Base-by-base conservation (phyloP, 2,888 invertebrate species). In the Spodoptera exigua region DNA sequence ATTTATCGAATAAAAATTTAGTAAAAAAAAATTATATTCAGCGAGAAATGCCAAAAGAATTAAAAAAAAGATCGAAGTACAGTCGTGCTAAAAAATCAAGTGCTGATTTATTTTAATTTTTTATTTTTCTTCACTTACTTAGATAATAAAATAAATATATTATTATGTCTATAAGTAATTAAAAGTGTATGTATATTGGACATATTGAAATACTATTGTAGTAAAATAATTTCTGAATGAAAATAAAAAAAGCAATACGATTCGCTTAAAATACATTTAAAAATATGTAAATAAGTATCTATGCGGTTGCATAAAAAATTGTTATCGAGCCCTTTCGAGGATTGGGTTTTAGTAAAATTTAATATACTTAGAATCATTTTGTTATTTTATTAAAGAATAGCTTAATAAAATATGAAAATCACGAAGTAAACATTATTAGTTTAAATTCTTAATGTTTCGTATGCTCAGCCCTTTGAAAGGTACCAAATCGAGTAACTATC, bases 191-290 rank as follows among this genome's bases (percentile, higher is more conserved):
- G 77, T 80, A 81, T 73, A 70, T 72, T 79, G 69, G 76, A 77
- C 61, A 78, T 69, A 76, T 52, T 65, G 65, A 70, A 66, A 61
- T 72, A 70, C 71, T 53, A 48, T 61, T 60, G 63, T 76, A 74
- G 59, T 53, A 49, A 53, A 67, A 57, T 51, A 7, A 59, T 61
- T 75, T 62, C 63, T 67, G 63, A 56, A 54, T 61, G 64, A 73
- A 65, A 40, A 63, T 78, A 10, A 76, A 74, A 78, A 80, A 88
- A 92, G 90, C 90, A 91, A 91, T 91, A 92, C 81, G 59, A 83
- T 82, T 88, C 87, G 92, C 92, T 91, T 90, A n/a, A n/a, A n/a
- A 84, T 43, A 77, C 60, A 80, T 84, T 76, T 68, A 60, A 70
- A 77, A 70, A 72, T 84, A 27, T 27, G 83, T 83, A 81, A 73